phyloP scores from a whole-genome alignment of 2,888 invertebrate species.

The Pterostichus madidus region DNA sequence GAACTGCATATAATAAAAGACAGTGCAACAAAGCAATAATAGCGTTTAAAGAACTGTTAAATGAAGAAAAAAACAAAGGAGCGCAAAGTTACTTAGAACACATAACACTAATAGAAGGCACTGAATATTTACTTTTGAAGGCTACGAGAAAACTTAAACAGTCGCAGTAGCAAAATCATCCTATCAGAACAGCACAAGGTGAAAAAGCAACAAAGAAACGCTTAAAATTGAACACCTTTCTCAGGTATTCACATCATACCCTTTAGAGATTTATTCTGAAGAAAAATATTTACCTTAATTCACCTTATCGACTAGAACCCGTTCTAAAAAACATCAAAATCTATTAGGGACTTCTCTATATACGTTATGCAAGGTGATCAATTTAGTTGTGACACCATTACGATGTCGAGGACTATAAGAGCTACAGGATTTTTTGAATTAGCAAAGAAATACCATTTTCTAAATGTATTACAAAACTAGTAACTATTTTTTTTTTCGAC shows the following conservation, averaged over 20 bases:
- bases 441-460: too few relatives aligned
- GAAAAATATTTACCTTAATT: conserved; percentile 5
- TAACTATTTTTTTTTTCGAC: too few relatives aligned
- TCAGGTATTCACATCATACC: conserved; percentile 54
- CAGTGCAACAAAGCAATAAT: conserved; percentile 66
- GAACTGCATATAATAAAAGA: conserved; percentile 65
- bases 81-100: conserved; percentile 52
- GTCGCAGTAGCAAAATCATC: conserved; percentile 45
- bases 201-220: conserved; percentile 33
- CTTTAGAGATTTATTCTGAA: conserved; percentile 57
- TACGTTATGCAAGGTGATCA: too few relatives aligned
- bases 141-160: conserved; percentile 54
- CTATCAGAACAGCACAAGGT: conserved; percentile 50
- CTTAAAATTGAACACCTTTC: conserved; percentile 18
- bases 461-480: too few relatives aligned
- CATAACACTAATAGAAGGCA: conserved; percentile 51
- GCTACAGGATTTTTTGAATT: too few relatives aligned
- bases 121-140: conserved; percentile 49
- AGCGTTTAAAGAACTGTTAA: conserved; percentile 67
- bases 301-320: neutral
- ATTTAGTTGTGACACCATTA: too few relatives aligned
- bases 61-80: conserved; percentile 12
- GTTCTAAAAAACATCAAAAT: neutral
- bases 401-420: too few relatives aligned
- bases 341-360: neutral